Conservation (phyloP, 2,113 vertebrate genomes). For the Cinclus cinclus region DNA sequence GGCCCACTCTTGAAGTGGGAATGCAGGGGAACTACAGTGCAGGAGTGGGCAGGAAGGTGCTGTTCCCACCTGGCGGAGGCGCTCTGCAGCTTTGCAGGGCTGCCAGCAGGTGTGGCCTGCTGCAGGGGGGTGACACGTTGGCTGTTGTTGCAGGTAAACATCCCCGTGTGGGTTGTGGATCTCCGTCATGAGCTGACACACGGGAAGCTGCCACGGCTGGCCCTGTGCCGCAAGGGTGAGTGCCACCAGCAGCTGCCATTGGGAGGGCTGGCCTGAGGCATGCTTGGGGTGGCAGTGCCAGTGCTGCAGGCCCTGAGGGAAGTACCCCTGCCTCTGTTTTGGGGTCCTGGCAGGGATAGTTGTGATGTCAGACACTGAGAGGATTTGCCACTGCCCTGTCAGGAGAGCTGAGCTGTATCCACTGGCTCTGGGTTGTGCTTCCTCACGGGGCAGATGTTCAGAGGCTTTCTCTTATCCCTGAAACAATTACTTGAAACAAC, state of each 20-base stretch:
- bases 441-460: neutral
- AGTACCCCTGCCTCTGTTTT: neutral
- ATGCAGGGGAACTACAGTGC: accelerated
- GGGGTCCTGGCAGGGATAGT: neutral
- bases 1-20: neutral
- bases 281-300: accelerated
- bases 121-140: neutral
- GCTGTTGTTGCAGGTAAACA: slow-evolving; percentile 76
- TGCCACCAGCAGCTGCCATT: accelerated
- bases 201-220: slow-evolving; percentile 85
- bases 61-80: accelerated
- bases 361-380: neutral
- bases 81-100: neutral
- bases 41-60: neutral
- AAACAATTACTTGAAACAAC: neutral
- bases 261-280: neutral
- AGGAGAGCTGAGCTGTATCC: neutral
- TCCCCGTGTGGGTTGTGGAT: slow-evolving; percentile 92
- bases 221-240: slow-evolving; percentile 88
- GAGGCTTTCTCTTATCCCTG: neutral
- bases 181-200: slow-evolving; percentile 92
- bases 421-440: neutral
- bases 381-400: neutral
- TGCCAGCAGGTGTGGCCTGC: accelerated
- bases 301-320: neutral